Evolutionary conservation across 2,888 invertebrate species (phyloP).

Genomic region (Hipparchia sbordonii): DNA sequence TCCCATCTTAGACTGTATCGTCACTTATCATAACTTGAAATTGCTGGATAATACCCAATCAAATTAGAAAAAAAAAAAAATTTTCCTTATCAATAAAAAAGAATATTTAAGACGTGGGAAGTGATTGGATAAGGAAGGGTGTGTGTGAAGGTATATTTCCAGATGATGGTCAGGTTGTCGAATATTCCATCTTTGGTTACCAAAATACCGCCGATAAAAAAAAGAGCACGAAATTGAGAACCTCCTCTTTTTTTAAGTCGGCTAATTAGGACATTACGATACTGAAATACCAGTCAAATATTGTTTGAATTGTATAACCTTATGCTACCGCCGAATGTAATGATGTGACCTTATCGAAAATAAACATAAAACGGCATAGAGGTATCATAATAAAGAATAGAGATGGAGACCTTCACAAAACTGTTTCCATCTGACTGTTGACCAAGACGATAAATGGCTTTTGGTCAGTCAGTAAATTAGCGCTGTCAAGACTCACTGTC

Average conservation of each 20-base stretch:
- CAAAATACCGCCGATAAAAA: too few species aligned
- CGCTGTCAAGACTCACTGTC: too few species aligned
- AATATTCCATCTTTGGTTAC: too few species aligned
- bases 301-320: slow-evolving; percentile 20
- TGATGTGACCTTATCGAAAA: slow-evolving; percentile 26
- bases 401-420: background rate
- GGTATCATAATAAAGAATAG: background rate
- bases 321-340: slow-evolving; percentile 23
- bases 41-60: too few species aligned
- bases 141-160: too few species aligned
- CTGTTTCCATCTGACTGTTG: background rate
- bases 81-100: too few species aligned
- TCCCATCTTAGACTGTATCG: too few species aligned
- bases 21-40: too few species aligned
- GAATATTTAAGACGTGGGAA: too few species aligned
- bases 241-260: background rate
- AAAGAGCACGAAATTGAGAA: background rate
- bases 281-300: slow-evolving; percentile 14
- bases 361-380: slow-evolving; percentile 19
- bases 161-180: too few species aligned
- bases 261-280: slow-evolving; percentile 22
- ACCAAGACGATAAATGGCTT: background rate
- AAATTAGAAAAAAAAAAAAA: too few species aligned
- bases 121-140: too few species aligned
- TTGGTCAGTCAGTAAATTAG: background rate